Percentiles rank a stretch among this genome's conserved stretches.
Conservation (phyloP, 2,113 vertebrate species). For the Girardinichthys multiradiatus region DNA sequence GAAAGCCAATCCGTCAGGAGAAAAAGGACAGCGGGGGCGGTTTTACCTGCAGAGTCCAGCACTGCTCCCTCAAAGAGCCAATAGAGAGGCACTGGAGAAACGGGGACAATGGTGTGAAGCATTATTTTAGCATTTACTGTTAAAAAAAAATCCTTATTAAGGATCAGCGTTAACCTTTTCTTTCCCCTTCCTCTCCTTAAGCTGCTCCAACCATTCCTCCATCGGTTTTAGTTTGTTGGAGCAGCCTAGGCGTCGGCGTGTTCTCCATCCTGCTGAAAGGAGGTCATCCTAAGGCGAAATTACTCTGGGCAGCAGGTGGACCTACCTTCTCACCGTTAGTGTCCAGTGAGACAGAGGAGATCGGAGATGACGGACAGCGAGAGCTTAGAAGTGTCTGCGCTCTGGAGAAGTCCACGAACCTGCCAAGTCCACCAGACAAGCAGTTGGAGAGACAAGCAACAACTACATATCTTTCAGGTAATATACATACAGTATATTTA, state of each 20-base stretch:
- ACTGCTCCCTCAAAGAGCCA: conserved; percentile 75
- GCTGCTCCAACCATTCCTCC: conserved; percentile 74
- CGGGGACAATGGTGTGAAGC: conserved; percentile 60
- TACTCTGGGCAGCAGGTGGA: conserved; percentile 80
- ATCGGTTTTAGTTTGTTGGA: conserved; percentile 75
- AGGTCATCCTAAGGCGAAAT: conserved; percentile 64
- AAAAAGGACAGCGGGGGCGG: conserved; percentile 48
- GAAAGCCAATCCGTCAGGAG: conserved; percentile 30
- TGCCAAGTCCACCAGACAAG: conserved; percentile 9
- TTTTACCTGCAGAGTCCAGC: conserved; percentile 76
- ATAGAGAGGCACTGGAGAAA: conserved; percentile 76
- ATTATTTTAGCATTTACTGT: accelerated
- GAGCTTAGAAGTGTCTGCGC: conserved; percentile 79
- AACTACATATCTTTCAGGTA: conserved; percentile 44
- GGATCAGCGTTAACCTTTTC: not conserved
- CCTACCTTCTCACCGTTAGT: conserved; percentile 59
- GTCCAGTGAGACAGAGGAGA: conserved; percentile 75
- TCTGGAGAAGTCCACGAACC: conserved; percentile 60
- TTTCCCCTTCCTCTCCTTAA: conserved; percentile 34
- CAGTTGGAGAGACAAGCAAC: conserved; percentile 38
- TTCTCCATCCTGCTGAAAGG: conserved; percentile 77
- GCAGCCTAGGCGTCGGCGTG: conserved; percentile 75
- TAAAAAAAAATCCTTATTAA: not conserved
- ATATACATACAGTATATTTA: not conserved
- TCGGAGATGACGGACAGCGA: conserved; percentile 63